A percentile compares a stretch with the other conserved stretches of the same genome.
phyloP scores from a whole-genome alignment of 2,113 vertebrate genomes.

The Ochotona princeps region DNA sequence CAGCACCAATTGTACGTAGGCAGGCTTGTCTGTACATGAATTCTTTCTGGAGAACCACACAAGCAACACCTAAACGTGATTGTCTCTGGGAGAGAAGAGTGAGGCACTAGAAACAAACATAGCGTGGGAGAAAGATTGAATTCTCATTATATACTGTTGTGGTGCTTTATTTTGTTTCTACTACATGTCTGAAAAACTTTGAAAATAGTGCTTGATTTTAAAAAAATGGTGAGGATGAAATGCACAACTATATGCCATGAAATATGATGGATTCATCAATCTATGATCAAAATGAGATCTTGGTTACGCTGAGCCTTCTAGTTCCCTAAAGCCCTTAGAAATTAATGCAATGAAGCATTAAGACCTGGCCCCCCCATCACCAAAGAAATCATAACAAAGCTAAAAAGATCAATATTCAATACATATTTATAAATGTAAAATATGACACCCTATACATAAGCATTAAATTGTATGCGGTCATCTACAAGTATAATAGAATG shows the following conservation, averaged over 20 bases:
- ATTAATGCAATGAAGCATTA: neutral
- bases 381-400: neutral
- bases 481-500: neutral
- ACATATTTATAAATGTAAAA: neutral
- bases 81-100: neutral
- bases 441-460: neutral
- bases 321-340: neutral
- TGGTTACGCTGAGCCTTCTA: neutral
- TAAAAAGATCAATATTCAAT: neutral
- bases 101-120: neutral
- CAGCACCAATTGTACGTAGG: neutral
- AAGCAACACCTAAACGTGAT: neutral
- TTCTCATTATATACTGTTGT: neutral
- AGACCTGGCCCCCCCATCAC: neutral
- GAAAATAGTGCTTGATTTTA: neutral
- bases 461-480: neutral
- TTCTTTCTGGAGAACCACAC: neutral
- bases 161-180: neutral
- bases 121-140: neutral
- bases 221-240: slow-evolving; percentile 3
- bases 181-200: neutral
- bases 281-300: neutral
- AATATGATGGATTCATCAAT: neutral
- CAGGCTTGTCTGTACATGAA: neutral
- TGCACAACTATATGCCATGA: neutral